Evolutionary conservation across 2,888 invertebrate genomes (phyloP).

Genomic region (Phania funesta): DNA sequence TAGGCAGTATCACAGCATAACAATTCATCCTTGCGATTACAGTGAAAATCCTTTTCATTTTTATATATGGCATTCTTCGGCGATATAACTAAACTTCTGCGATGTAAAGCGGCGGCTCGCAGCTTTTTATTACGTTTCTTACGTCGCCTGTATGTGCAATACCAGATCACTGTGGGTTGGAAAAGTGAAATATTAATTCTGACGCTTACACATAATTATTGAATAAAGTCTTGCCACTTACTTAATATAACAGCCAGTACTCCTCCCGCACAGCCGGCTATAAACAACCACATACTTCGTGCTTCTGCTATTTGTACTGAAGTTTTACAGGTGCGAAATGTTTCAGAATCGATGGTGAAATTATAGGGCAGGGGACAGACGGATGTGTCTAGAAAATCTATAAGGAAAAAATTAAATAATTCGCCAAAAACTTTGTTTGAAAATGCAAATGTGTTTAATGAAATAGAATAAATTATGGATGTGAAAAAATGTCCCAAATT

Average conservation of each 20-base stretch:
- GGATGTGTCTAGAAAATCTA: slow-evolving; percentile 72
- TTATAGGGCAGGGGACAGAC: slow-evolving; percentile 77
- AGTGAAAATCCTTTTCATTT: slow-evolving; percentile 57
- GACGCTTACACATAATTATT: background rate
- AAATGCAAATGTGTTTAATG: too few relatives aligned
- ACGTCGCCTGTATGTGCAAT: slow-evolving; percentile 72
- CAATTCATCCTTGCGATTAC: slow-evolving; percentile 70
- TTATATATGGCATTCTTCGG: slow-evolving; percentile 74
- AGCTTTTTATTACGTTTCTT: slow-evolving; percentile 71
- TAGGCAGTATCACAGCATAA: slow-evolving; percentile 76
- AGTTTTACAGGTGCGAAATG: slow-evolving; percentile 73
- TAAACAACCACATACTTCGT: slow-evolving; percentile 74
- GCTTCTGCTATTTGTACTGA: slow-evolving; percentile 72
- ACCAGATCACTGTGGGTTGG: slow-evolving; percentile 71
- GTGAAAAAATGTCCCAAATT: too few relatives aligned
- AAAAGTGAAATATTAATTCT: background rate
- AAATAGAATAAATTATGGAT: background rate
- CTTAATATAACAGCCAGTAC: slow-evolving; percentile 72
- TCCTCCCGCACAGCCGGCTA: slow-evolving; percentile 73
- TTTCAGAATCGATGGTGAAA: slow-evolving; percentile 74
- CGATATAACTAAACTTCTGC: slow-evolving; percentile 75
- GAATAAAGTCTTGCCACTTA: slow-evolving; percentile 64
- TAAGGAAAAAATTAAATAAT: slow-evolving; percentile 26
- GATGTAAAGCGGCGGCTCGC: slow-evolving; percentile 69
- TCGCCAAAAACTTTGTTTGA: background rate